phyloP scores from a whole-genome alignment of 2,888 invertebrate species.

The Phyto melanocephala region DNA sequence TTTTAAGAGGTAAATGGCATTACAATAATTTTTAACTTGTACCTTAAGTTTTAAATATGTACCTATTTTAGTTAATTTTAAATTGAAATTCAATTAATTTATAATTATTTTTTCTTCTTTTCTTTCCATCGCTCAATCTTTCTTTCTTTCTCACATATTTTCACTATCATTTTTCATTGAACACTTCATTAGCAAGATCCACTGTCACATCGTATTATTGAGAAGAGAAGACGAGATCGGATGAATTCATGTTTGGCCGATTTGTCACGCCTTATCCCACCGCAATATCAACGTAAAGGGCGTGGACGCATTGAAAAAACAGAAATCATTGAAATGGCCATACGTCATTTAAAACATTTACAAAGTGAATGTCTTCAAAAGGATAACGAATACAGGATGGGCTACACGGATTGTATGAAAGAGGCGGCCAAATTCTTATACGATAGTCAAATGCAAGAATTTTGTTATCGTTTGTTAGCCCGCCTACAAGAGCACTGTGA shows the following conservation, averaged over 20 bases:
- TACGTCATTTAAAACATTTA: conserved; percentile 93
- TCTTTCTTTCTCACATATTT: background rate
- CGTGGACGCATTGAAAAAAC: conserved; percentile 97
- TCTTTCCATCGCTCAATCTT: background rate
- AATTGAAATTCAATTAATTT: background rate
- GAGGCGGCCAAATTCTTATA: conserved; percentile 94
- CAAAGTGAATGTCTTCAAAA: conserved; percentile 82
- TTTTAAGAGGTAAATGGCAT: background rate
- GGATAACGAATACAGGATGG: conserved; percentile 84
- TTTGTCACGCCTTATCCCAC: conserved; percentile 94
- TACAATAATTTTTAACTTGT: background rate
- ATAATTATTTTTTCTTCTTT: background rate
- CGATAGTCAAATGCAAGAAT: conserved; percentile 89
- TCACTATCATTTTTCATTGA: background rate
- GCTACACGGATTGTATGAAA: conserved; percentile 94
- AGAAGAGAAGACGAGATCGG: conserved; percentile 95
- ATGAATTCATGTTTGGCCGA: conserved; percentile 99
- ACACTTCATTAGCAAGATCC: conserved; percentile 88
- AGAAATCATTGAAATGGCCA: conserved; percentile 99
- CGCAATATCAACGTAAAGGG: conserved; percentile 95
- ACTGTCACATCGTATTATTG: conserved; percentile 98
- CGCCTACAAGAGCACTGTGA: conserved; percentile 93
- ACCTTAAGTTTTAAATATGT: background rate
- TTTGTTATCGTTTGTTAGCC: conserved; percentile 88
- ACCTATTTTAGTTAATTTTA: background rate